Percentiles rank a stretch among this genome's conserved stretches.
Conservation (phyloP, 2,888 invertebrate genomes). For the Pollenia labialis region DNA sequence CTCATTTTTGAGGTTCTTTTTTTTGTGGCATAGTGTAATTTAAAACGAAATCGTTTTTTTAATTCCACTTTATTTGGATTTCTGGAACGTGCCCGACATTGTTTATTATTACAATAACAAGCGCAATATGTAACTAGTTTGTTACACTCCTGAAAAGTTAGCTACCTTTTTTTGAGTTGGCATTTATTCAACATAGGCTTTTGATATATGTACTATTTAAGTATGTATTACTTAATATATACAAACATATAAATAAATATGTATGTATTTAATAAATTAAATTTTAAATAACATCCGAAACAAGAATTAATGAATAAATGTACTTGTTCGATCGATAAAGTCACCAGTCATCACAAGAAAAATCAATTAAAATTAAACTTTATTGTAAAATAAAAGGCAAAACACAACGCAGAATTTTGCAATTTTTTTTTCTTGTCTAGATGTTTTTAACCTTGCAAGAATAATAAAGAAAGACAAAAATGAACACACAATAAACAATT, state of each 20-base stretch:
- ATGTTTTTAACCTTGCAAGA: conserved; percentile 67
- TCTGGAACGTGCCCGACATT: too few species aligned
- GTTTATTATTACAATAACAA: too few species aligned
- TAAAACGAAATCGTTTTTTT: too few species aligned
- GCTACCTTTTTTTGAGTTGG: too few species aligned
- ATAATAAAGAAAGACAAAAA: conserved; percentile 44
- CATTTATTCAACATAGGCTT: too few species aligned
- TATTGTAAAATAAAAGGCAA: conserved; percentile 39
- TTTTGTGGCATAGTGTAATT: too few species aligned
- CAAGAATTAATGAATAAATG: not conserved
- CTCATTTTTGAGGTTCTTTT: too few species aligned
- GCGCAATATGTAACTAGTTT: too few species aligned
- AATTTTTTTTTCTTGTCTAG: conserved; percentile 32
- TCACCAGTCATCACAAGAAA: conserved; percentile 59
- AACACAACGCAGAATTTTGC: conserved; percentile 22
- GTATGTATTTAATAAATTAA: not conserved
- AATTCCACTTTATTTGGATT: too few species aligned
- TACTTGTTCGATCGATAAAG: conserved; percentile 5
- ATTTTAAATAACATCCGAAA: not conserved
- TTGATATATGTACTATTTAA: not conserved
- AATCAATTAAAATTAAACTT: conserved; percentile 81
- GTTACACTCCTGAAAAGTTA: too few species aligned
- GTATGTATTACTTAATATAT: not conserved
- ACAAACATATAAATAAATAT: not conserved
- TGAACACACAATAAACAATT: conserved; percentile 41